Conservation (phyloP, 2,797 vertebrate species). For the Tangara arthus region DNA sequence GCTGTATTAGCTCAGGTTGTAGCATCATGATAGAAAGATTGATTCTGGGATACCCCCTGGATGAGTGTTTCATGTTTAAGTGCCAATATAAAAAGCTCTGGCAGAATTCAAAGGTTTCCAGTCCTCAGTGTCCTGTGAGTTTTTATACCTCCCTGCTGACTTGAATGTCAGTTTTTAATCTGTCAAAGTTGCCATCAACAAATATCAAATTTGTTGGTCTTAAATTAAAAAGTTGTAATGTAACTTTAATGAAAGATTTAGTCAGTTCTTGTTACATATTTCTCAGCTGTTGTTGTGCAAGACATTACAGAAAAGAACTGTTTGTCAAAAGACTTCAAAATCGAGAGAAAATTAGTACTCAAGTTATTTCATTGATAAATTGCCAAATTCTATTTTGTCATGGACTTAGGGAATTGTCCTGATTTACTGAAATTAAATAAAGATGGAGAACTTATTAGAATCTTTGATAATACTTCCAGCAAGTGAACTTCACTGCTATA, state of each 20-base stretch:
- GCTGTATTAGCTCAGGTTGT: background rate
- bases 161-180: background rate
- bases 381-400: background rate
- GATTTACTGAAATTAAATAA: slow-evolving; percentile 21
- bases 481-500: background rate
- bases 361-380: background rate
- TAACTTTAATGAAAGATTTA: background rate
- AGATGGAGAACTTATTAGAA: background rate
- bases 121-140: background rate
- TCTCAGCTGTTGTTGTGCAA: background rate
- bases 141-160: background rate
- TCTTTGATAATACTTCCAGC: background rate
- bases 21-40: background rate
- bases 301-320: background rate
- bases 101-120: background rate
- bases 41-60: background rate
- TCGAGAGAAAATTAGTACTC: background rate
- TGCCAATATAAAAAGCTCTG: background rate
- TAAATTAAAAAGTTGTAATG: background rate
- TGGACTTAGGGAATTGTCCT: background rate
- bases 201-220: background rate
- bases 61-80: background rate
- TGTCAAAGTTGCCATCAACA: background rate
- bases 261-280: background rate
- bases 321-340: background rate